phyloP scores from a whole-genome alignment of 1,140 invertebrate species.

The Eufriesea mexicana region DNA sequence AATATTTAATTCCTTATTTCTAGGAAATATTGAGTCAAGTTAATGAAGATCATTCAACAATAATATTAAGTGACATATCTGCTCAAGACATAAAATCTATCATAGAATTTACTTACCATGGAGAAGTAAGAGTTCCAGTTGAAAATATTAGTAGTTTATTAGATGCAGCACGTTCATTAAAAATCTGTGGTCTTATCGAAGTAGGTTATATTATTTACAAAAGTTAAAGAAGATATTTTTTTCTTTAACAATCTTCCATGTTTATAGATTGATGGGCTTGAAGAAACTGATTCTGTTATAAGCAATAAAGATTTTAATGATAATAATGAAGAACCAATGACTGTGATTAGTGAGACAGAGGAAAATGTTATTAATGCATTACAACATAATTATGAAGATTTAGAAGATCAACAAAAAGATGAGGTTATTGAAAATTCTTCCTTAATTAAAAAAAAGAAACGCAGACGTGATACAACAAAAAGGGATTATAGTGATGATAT shows the following conservation, averaged over 20 bases:
- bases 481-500: constrained; percentile 79
- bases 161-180: constrained; percentile 81
- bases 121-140: constrained; percentile 82
- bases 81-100: constrained; percentile 81
- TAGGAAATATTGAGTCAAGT: constrained; percentile 80
- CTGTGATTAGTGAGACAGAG: constrained; percentile 50
- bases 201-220: constrained; percentile 69
- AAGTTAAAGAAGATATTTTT: neutral
- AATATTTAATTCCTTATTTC: constrained; percentile 29
- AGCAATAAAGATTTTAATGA: constrained; percentile 50
- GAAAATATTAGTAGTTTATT: constrained; percentile 81
- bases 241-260: neutral
- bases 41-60: constrained; percentile 81
- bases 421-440: constrained; percentile 29
- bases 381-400: constrained; percentile 47
- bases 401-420: constrained; percentile 43
- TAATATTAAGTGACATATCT: constrained; percentile 83
- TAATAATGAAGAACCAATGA: constrained; percentile 43
- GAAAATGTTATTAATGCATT: constrained; percentile 49
- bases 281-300: constrained; percentile 62
- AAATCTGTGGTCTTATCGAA: constrained; percentile 83
- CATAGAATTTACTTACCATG: constrained; percentile 85
- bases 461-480: constrained; percentile 72
- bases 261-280: constrained; percentile 72
- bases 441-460: constrained; percentile 69